These are phyloP conservation scores for Cairina moschata DNA, from an alignment of 2,113 vertebrate genomes.

Conservation along the genomic window DNA sequence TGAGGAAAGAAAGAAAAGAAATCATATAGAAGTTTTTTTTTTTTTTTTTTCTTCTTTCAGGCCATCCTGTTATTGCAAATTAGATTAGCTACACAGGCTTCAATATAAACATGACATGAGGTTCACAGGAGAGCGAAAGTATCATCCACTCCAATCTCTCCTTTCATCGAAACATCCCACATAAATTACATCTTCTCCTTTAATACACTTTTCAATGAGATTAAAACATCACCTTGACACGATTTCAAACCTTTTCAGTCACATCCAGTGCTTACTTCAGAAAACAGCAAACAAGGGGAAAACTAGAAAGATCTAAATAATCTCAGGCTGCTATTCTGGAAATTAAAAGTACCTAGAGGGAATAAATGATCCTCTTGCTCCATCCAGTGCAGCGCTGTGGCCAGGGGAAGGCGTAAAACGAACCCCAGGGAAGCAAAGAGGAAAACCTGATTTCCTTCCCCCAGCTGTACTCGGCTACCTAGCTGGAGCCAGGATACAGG, in stretches of 20 bases:
- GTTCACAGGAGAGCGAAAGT: constrained; percentile 72
- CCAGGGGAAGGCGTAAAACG: not conserved
- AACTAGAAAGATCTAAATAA: constrained; percentile 11
- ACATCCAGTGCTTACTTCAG: constrained; percentile 52
- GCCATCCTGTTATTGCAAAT: constrained; percentile 77
- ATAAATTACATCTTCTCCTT: constrained; percentile 80
- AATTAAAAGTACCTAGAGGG: not conserved
- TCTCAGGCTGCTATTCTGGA: not conserved
- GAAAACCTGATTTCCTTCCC: not conserved
- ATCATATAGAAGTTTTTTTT: not conserved
- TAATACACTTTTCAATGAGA: constrained; percentile 81
- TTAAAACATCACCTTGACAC: constrained; percentile 86
- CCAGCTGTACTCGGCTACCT: not conserved
- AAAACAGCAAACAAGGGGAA: constrained; percentile 48
- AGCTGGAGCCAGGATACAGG: not conserved
- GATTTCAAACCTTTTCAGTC: constrained; percentile 65
- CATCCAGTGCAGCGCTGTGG: not conserved
- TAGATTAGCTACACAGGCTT: constrained; percentile 76
- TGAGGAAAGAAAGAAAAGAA: constrained; percentile 21
- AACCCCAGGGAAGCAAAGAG: not conserved
- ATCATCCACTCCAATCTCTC: constrained; percentile 81
- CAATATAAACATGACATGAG: constrained; percentile 76
- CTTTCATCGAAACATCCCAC: constrained; percentile 75
- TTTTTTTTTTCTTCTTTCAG: constrained; percentile 38
- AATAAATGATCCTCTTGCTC: not conserved